Conservation (phyloP, 2,888 invertebrate species). For the Melanostoma scalare region DNA sequence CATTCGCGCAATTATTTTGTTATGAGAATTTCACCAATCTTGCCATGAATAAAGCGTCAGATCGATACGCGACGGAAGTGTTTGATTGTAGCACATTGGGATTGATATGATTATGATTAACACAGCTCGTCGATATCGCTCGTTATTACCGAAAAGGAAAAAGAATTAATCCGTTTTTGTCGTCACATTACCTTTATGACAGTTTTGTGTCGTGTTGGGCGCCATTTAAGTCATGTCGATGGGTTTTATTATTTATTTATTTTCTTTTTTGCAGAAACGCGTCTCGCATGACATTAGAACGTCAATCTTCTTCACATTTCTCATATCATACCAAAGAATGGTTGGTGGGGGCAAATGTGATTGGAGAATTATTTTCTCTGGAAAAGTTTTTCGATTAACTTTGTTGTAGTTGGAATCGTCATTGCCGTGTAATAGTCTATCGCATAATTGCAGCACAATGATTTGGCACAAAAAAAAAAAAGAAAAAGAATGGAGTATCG, state of each 20-base stretch:
- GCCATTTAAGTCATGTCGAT: constrained; percentile 53
- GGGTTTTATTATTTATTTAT: constrained; percentile 37
- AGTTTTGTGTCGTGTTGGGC: constrained; percentile 15
- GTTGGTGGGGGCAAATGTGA: neutral
- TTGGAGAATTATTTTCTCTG: constrained; percentile 24
- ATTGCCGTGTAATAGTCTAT: constrained; percentile 9
- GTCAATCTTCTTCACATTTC: constrained; percentile 47
- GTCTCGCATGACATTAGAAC: constrained; percentile 47
- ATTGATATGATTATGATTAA: constrained; percentile 57
- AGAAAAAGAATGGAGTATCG: constrained; percentile 56
- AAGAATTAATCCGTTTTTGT: constrained; percentile 46
- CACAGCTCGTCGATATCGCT: constrained; percentile 11
- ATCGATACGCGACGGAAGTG: neutral
- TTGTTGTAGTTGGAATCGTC: constrained; percentile 5
- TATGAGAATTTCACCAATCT: constrained; percentile 25
- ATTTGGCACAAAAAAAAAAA: constrained; percentile 52
- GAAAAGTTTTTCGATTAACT: constrained; percentile 70
- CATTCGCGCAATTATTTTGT: constrained; percentile 47
- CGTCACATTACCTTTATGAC: constrained; percentile 53
- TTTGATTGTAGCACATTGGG: constrained; percentile 43
- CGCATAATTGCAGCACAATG: constrained; percentile 64
- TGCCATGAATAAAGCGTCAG: neutral
- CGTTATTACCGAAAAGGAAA: constrained; percentile 13
- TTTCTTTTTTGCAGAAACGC: constrained; percentile 4
- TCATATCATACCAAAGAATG: neutral